Percentiles rank a stretch among this genome's conserved stretches.
Conservation (phyloP, 2,888 invertebrate species). For the Terebella lapidaria region DNA sequence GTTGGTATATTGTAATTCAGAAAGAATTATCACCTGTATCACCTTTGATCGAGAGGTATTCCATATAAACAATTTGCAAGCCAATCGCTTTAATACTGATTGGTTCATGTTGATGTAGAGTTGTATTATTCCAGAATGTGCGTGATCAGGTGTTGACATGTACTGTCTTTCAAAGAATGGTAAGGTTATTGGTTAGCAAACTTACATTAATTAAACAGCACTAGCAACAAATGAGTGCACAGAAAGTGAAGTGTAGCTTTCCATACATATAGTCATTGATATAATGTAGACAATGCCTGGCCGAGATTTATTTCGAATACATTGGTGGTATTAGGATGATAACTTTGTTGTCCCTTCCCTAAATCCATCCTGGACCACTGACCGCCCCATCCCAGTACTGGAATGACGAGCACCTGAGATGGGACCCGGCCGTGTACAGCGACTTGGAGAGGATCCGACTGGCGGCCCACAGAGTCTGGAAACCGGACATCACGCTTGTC, state of each 20-base stretch:
- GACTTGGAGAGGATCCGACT: neutral
- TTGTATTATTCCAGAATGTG: conserved; percentile 57
- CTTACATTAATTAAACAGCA: no score
- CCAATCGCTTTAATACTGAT: neutral
- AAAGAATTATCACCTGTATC: no score
- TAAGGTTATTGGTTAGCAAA: conserved; percentile 20
- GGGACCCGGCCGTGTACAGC: neutral
- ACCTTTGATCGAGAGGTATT: no score
- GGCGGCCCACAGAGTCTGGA: neutral
- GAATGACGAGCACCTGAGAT: conserved; percentile 1
- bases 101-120: no score
- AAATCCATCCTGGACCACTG: neutral
- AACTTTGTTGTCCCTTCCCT: neutral
- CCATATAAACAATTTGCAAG: no score
- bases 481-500: conserved; percentile 1
- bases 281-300: no score
- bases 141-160: conserved; percentile 58
- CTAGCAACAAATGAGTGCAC: no score
- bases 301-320: no score
- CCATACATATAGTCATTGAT: no score
- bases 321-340: no score
- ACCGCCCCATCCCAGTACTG: conserved; percentile 4
- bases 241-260: no score
- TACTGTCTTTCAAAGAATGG: conserved; percentile 58
- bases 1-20: no score